Evolutionary conservation across 2,888 invertebrate genomes (phyloP), one percentile per base, ranked within the genome.

Genomic region (Drosophila fungiperda): DNA sequence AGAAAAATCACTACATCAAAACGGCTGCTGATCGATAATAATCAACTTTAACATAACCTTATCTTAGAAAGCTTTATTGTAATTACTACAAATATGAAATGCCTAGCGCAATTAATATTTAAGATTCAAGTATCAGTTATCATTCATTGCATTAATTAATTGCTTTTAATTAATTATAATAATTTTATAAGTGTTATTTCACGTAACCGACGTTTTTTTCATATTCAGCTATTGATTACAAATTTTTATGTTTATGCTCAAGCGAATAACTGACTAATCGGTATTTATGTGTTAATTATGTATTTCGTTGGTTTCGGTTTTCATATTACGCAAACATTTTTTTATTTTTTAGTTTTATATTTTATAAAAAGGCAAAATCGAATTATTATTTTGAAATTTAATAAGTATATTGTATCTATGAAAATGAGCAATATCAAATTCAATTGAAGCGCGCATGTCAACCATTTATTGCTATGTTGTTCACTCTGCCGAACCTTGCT

Each of bases 331-430:
- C 67, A 64, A 49, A 55, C 33, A 0, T 45, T 71, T 73, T 85
- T 58, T 82, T 64, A 60, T 64, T 68, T 76, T 84, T 90, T 83
- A 86, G 82, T 90, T 90, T 83, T 76, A 83, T 83, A 85, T 91
- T 88, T 91, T 91, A 84, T 89, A 84, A 73, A 79, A 83, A 71
- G 74, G 75, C 71, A 79, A 84, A 80, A 76, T 72, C 82, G 82
- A 90, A 86, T 86, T 78, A 87, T 82, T 75, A 76, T 87, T 87
- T 87, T 87, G 79, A 90, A 87, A 83, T 71, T 88, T 70, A 88
- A 79, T 85, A 78, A 89, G 87, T 82, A 86, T 82, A 79, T 73
- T 81, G 74, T 77, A 78, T 62, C 67, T 62, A 76, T 61, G 35
- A 42, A 36, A 32, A 11, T 40, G n/a, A 15, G 15, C 20, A 9